Base-by-base conservation (phyloP, 2,888 invertebrate species). In the Biston betularia region DNA sequence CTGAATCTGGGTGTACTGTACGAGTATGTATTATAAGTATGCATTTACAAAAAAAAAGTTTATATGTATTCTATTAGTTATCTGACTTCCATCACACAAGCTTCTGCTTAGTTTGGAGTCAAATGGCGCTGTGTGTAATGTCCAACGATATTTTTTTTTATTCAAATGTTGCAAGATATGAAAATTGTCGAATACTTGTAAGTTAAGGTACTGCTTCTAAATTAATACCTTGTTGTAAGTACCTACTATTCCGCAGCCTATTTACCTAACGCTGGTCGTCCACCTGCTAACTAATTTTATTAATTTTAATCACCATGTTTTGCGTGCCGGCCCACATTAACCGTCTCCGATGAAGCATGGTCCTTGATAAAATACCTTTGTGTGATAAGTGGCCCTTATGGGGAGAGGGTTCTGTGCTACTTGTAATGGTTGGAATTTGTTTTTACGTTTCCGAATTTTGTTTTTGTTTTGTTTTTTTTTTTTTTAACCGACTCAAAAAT, bases 291-390 rank as follows among this genome's bases (percentile, higher is more conserved):
- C 87, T 87, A 90, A 89, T 92, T 91, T 92, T 92, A 92, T 92
- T 92, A 93, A 92, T 93, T 92, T 90, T 92, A 92, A 92, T 92
- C 88, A 89, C 88, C 87, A 75, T 75, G 72, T 78, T 76, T 90
- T 75, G 93, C 93, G 93, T 93, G 93, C 86, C 79, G 76, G 81
- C 83, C 84, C 78, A 89, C 93, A 92, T 93, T 93, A 92, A 87
- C 83, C 85, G 80, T 77, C 74, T 75, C 80, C 80, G 80, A 81
- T 90, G 89, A 90, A 89, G 87, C 87, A 92, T 89, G 85, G 82
- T 82, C 78, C 82, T 77, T 84, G 86, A 88, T 92, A 88, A 88
- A 88, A 88, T 87, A 86, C 81, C 85, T 85, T 79, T 74, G 72
- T 71, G 68, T 68, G 68, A 66, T 62, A 65, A 70, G 63, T 65